Conservation (phyloP, 2,113 vertebrate genomes). For the Burhinus oedicnemus region DNA sequence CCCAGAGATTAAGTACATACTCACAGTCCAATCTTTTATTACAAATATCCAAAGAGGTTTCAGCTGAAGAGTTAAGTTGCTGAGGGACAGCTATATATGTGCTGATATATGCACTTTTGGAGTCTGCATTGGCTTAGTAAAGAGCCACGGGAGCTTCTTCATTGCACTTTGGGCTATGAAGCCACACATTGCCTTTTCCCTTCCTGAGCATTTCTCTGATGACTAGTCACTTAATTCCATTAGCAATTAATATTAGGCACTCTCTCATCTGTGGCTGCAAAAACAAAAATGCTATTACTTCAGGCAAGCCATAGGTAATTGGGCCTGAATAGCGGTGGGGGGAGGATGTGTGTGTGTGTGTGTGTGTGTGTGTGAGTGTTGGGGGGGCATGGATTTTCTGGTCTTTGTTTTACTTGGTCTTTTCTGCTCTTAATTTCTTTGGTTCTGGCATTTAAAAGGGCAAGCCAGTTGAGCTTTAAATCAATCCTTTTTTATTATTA, state of each 20-base stretch:
- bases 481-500: background rate
- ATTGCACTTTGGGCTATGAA: background rate
- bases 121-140: background rate
- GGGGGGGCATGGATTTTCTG: background rate
- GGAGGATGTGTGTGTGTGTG: accelerated
- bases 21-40: background rate
- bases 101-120: background rate
- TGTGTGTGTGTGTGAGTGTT: too few species aligned
- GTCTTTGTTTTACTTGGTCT: background rate
- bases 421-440: background rate
- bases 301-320: background rate
- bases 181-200: background rate
- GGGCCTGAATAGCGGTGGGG: background rate
- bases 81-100: background rate
- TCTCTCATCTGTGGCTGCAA: background rate
- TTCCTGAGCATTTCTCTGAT: background rate
- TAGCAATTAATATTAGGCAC: background rate
- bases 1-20: background rate
- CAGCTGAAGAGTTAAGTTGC: background rate
- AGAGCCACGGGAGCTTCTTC: background rate
- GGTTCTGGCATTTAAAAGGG: background rate
- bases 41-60: background rate
- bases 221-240: background rate
- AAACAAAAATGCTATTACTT: background rate
- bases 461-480: background rate